Evolutionary conservation across 2,113 vertebrate genomes (phyloP), one percentile per base, ranked within the genome.

Genomic region (Australoheros scitulus): DNA sequence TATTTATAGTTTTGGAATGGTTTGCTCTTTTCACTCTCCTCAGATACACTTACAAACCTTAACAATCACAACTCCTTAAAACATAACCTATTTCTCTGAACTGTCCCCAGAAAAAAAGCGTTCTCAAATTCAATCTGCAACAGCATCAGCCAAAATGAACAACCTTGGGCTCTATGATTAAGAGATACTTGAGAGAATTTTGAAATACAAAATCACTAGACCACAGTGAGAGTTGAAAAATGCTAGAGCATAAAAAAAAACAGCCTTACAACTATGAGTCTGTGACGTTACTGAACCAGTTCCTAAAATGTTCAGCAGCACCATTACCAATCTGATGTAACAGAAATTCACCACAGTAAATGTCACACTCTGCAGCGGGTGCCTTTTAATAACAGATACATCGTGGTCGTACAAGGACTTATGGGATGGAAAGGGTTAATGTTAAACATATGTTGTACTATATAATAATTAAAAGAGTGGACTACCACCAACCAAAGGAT

Each of bases 401-500:
- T 15, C 36, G 34, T 17, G 50, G 9, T 43, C 9, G 52, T 26
- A 50, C 20, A 50, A 55, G 57, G 50, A 57, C n/a, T 57, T 57
- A 57, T 15, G 13, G 20, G 13, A 58, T 11, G 4, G 74, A 59
- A 59, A 29, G 22, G 22, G 75, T 60, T 77, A 22, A 47, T 43
- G 75, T 59, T 59, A 34, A 60, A 43, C 22, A 26, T n/a, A 6
- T 10, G 36, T 14, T 81, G 36, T 32, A 18, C 26, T 57, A 11
- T 55, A 55, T 26, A 2, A 43, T 82, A 76, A 81, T 76, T 47
- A 32, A 65, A 57, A 65, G 56, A 76, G 58, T 20, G 24, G 38
- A 74, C 50, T 18, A 26, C 65, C 86, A 86, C 83, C 80, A 86
- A 32, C 58, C 76, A 55, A 65, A 11, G 26, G 20, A 56, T 52